Evolutionary conservation across 1,140 invertebrate genomes (phyloP).

Genomic region (Aphidius gifuensis): DNA sequence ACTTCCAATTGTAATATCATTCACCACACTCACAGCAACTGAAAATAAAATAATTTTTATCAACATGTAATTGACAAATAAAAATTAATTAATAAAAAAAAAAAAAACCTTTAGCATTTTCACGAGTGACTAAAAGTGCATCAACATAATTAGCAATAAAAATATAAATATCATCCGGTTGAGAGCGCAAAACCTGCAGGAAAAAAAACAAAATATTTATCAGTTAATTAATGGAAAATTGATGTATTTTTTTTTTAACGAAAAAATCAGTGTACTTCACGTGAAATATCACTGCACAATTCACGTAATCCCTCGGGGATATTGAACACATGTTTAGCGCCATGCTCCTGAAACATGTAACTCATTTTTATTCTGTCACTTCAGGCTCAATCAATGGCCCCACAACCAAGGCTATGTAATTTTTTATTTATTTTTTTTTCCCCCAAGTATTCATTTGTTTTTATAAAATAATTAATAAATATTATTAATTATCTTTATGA

Average conservation of each 20-base stretch:
- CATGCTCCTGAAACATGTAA: constrained; percentile 36
- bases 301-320: constrained; percentile 65
- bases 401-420: too few relatives aligned
- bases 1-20: constrained; percentile 48
- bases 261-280: constrained; percentile 55
- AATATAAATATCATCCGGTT: constrained; percentile 61
- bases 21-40: constrained; percentile 51
- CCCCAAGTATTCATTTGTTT: too few relatives aligned
- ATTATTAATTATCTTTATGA: too few relatives aligned
- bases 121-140: constrained; percentile 64
- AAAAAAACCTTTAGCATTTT: constrained; percentile 51
- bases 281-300: constrained; percentile 66
- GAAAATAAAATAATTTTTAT: constrained; percentile 1
- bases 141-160: constrained; percentile 71
- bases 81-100: constrained; percentile 2
- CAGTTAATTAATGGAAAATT: background rate
- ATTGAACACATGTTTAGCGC: constrained; percentile 39
- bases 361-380: constrained; percentile 34
- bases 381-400: too few relatives aligned
- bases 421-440: too few relatives aligned
- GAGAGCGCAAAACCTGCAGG: constrained; percentile 57
- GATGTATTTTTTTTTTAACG: background rate
- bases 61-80: constrained; percentile 1
- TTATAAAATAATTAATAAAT: too few relatives aligned
- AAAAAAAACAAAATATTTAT: constrained; percentile 16